Evolutionary conservation across 2,888 invertebrate genomes (phyloP).

Genomic region (Eupithecia insigniata): DNA sequence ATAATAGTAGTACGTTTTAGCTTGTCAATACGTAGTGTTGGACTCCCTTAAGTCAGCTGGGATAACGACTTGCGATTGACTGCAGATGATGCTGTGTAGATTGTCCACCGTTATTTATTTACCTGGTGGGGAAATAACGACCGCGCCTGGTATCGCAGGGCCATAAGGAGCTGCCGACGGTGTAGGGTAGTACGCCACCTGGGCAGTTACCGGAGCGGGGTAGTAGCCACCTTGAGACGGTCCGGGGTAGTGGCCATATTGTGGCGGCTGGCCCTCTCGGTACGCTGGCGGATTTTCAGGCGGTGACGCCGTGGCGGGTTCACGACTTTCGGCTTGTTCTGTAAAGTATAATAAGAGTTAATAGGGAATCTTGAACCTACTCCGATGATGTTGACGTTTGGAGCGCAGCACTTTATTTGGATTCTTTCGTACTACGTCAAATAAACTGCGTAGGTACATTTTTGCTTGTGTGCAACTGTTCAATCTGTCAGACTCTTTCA

Average conservation of each 20-base stretch:
- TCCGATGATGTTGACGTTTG: too few relatives aligned
- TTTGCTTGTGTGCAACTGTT: too few relatives aligned
- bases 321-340: neutral
- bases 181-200: constrained; percentile 12
- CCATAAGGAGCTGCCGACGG: constrained; percentile 2
- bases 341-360: neutral
- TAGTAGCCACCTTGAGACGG: neutral
- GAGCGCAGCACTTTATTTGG: too few relatives aligned
- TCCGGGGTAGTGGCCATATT: neutral
- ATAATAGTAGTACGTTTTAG: neutral
- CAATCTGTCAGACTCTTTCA: too few relatives aligned
- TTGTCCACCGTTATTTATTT: too few relatives aligned
- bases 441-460: too few relatives aligned
- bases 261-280: neutral
- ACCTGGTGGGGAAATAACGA: neutral
- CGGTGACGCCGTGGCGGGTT: neutral
- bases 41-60: too few relatives aligned
- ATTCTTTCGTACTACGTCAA: too few relatives aligned
- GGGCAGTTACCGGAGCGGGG: neutral
- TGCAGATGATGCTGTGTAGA: neutral
- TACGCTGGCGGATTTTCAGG: neutral
- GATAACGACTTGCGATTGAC: too few relatives aligned
- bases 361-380: too few relatives aligned
- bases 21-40: neutral
- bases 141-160: neutral